Evolutionary conservation across 2,113 vertebrate genomes (phyloP), one percentile per base, ranked within the genome.

Genomic region (Rhizomys pruinosus): DNA sequence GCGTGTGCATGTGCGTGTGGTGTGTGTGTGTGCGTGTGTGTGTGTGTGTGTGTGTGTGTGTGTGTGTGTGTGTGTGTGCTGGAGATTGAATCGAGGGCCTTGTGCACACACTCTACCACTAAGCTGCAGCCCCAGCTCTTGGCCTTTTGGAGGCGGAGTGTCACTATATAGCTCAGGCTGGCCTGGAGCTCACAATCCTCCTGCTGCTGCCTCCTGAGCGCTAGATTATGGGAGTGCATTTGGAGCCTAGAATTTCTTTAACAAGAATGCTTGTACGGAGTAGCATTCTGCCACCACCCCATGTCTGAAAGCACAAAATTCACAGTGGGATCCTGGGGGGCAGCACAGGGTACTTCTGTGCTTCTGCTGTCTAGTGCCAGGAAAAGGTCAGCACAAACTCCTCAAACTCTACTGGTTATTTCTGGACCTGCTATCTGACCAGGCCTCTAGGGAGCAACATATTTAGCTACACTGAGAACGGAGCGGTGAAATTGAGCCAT

Each of bases 401-500:
- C 68, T 90, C 39, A 7, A 1, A 84, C 44, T 16, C 87, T 64
- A 73, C 0, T 27, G 55, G 84, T 13, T 95, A 94, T 94, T 96
- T 96, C 68, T 90, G 88, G 87, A 71, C 34, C 82, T 74, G 61
- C 37, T 78, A 82, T 69, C 64, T 34, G 39, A 91, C 37, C n/a
- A 82, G 84, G 69, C 37, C 80, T 91, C 44, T 3, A 42, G 69
- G 71, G 76, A 63, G 20, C 15, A 63, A 78, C 91, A 86, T 93
- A 76, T 96, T 95, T 93, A 96, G 95, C 89, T 55, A 29, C 34
- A n/a, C 71, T n/a, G 68, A 92, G 66, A 79, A 79, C 16, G 34
- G 81, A 69, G 69, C 11, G 6, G 57, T 89, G 59, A 64, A 88
- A 92, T 4, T 84, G 76, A 95, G 66, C 69, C 79, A 63, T 15